Evolutionary conservation across 1,140 invertebrate species (phyloP).

Genomic region (Orchestia grillus): DNA sequence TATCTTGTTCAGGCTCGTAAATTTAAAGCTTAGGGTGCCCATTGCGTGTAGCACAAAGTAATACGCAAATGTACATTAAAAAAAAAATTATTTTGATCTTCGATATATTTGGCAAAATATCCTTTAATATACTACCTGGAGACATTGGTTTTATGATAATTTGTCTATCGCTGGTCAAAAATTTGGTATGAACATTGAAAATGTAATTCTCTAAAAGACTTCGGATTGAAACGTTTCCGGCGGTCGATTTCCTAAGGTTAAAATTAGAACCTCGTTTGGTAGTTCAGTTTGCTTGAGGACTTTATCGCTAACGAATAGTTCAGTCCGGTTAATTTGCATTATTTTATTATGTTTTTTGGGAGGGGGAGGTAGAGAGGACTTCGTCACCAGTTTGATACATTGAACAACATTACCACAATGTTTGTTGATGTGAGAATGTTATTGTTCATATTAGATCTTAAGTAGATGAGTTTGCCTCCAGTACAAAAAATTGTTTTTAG

Average conservation of each 20-base stretch:
- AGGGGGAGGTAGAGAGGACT: neutral
- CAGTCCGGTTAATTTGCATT: neutral
- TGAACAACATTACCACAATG: constrained; percentile 6
- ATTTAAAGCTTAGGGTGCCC: neutral
- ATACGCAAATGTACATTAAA: neutral
- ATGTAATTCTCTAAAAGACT: neutral
- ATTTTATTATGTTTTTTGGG: too few species aligned
- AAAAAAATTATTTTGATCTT: neutral
- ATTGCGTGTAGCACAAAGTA: neutral
- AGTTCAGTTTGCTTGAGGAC: neutral
- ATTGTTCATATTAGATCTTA: constrained; percentile 43
- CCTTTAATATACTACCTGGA: neutral
- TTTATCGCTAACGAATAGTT: neutral
- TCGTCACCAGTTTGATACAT: neutral
- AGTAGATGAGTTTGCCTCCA: constrained; percentile 43
- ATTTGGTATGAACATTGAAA: neutral
- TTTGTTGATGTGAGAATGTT: constrained; percentile 19
- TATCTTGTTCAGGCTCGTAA: neutral
- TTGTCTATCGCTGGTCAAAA: neutral
- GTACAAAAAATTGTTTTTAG: constrained; percentile 28
- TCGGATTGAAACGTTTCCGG: too few species aligned
- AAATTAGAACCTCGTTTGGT: neutral
- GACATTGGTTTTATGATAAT: neutral
- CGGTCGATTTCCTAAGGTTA: neutral
- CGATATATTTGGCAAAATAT: neutral